Conservation (phyloP, 2,797 vertebrate genomes). For the Enteromius mattozi region DNA sequence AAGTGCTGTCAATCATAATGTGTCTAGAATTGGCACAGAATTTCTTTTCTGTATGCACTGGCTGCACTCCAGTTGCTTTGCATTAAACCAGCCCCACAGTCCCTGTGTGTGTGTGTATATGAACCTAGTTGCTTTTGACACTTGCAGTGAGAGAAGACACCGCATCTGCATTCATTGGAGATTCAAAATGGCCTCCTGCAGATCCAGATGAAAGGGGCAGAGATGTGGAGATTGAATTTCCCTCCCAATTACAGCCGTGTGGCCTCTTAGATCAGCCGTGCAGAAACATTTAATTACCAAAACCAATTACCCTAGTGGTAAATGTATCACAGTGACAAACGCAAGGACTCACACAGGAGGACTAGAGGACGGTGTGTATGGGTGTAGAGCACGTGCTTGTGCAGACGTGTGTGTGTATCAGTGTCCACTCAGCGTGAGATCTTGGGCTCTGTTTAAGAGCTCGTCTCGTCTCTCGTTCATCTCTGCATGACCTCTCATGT, state of each 20-base stretch:
- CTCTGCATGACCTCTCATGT: conserved; percentile 43
- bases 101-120: conserved; percentile 1
- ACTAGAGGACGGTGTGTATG: background rate
- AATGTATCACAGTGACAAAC: conserved; percentile 78
- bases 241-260: conserved; percentile 69
- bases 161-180: conserved; percentile 37
- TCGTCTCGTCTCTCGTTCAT: conserved; percentile 26
- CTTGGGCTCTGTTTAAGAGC: conserved; percentile 19
- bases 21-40: conserved; percentile 62
- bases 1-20: conserved; percentile 68
- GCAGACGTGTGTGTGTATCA: conserved; percentile 20
- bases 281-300: conserved; percentile 85
- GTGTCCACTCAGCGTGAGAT: conserved; percentile 46
- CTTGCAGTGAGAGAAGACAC: conserved; percentile 22
- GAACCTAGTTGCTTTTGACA: conserved; percentile 42
- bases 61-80: conserved; percentile 58
- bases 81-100: conserved; percentile 50
- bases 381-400: conserved; percentile 37
- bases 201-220: conserved; percentile 36
- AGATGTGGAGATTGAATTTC: conserved; percentile 73
- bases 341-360: conserved; percentile 64
- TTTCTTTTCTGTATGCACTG: conserved; percentile 58
- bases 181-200: conserved; percentile 47
- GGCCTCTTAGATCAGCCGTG: conserved; percentile 72
- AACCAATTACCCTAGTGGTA: conserved; percentile 78